Evolutionary conservation across 2,888 invertebrate species (phyloP), one percentile per base, ranked within the genome.

Genomic region (Drosophila lutescens): DNA sequence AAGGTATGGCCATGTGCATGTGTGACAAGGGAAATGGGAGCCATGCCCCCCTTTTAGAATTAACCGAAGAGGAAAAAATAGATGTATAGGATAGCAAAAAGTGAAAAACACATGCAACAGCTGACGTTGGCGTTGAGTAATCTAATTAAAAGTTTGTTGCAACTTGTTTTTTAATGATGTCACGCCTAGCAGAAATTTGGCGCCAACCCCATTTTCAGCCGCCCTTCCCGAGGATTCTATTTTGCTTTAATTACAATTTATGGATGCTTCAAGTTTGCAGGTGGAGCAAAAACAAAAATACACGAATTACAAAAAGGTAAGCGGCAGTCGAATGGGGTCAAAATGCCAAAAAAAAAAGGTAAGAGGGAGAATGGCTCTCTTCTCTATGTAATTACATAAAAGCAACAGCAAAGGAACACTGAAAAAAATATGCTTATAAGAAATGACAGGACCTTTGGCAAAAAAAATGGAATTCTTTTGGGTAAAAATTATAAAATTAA

Each of bases 201-300:
- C 75, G 75, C 77, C 74, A 74, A 80, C 10, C 40, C 23, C 30
- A n/a, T 43, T 40, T 15, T 20, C 15, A n/a, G 5, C 6, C 10
- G 17, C 17, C 15, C 55, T 34, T 61, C 13, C n/a, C 44, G 10
- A n/a, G 40, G 38, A 26, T 54, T 77, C 60, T 71, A 77, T 77
- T 66, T 66, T 63, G 51, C 73, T 69, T 74, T 85, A 85, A 87
- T 83, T 87, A 87, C 86, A 83, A 79, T 87, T 85, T 76, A 81
- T 87, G 74, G 74, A 85, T 77, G 77, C 79, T 67, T 85, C 62
- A 76, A 77, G 73, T 76, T 49, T 73, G 73, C 76, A 61, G 66
- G 71, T 56, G 54, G 20, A 46, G 36, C 38, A 84, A 56, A 63
- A 74, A 71, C 70, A 72, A 77, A 74, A 86, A 80, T 71, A 80